phyloP scores from a whole-genome alignment of 37 sponge, comb jelly and placozoan species.

The Ianthella basta region DNA sequence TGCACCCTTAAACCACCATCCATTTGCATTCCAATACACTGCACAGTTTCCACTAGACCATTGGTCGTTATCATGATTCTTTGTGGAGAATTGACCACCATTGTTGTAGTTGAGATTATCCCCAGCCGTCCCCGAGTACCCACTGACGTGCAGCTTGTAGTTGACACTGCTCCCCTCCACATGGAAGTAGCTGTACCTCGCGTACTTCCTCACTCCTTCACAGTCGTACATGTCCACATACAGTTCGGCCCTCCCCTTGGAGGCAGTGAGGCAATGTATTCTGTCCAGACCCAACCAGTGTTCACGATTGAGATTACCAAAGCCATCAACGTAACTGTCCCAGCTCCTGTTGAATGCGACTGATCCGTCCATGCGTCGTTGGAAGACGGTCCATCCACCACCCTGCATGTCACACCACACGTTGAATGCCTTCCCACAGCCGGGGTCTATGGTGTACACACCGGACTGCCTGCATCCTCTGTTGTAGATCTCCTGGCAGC shows the following conservation, averaged over 20 bases:
- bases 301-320: background rate
- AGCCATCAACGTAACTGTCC: background rate
- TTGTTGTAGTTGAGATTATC: background rate
- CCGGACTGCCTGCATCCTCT: background rate
- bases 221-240: no score
- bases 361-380: background rate
- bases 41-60: background rate
- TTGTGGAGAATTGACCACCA: no score
- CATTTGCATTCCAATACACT: constrained; percentile 23
- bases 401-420: background rate
- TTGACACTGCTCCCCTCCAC: no score
- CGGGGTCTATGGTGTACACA: background rate
- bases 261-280: background rate
- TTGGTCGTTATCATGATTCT: no score
- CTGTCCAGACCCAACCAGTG: background rate
- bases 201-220: no score
- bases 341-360: background rate
- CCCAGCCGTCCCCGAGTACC: background rate
- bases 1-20: constrained; percentile 13
- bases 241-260: no score
- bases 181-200: no score
- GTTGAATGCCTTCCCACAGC: background rate
- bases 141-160: background rate
- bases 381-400: background rate
- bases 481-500: background rate